Evolutionary conservation across 2,113 vertebrate species (phyloP), one percentile per base, ranked within the genome.

Genomic region (Odontesthes bonariensis): DNA sequence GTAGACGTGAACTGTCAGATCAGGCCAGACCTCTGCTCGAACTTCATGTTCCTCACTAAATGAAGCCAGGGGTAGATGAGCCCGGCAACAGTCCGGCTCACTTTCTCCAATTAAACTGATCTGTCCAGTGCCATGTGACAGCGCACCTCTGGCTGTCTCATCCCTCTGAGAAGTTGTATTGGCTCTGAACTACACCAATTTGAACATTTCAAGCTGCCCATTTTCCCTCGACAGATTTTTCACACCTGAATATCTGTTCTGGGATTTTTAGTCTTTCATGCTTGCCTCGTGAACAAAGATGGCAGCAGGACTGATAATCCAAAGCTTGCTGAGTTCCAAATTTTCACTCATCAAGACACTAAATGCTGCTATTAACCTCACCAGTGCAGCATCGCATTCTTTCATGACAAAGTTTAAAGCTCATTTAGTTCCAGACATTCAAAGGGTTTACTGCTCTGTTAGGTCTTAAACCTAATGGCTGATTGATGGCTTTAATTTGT

Each of bases 21-120:
- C 17, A 63, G 68, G 55, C 42, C 74, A 63, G 44, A 35, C 51
- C 54, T 73, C 32, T 23, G 1, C 22, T 77, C 70, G 74, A 81
- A 71, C 78, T 81, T 58, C 1, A 8, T 85, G 84, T 86, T 83
- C 77, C 62, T 51, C 38, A 5, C 69, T 88, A 86, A 88, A 85
- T 35, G 68, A 81, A 73, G 70, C 62, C 69, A 42, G 69, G 16
- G 42, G 53, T 73, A 7, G 17, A 51, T 27, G 69, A 85, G 85
- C 79, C 53, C 82, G 44, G 72, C 75, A 79, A 61, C 77, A 81
- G 86, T 65, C 75, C 47, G 66, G 82, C 76, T 87, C 78, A 54
- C 87, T 78, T 73, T 81, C 75, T 89, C 88, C 84, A 90, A 91
- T 91, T 89, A 90, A 69, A 75, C 73, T 55, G 77, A 86, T 88